phyloP scores from a whole-genome alignment of 1,140 invertebrate species.

The Drosophila murphyi region DNA sequence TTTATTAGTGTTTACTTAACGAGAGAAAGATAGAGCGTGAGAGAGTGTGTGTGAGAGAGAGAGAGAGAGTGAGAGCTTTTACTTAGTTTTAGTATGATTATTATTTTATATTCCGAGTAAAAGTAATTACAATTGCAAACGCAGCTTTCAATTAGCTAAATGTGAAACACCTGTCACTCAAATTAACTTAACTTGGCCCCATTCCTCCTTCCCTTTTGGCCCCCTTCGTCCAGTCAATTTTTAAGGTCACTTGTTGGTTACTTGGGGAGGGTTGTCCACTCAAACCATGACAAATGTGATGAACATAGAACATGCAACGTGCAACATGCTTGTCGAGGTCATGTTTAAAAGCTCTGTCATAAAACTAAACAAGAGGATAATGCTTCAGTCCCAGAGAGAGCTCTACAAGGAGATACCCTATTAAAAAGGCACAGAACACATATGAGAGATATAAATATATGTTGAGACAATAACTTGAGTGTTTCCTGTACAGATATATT shows the following conservation, averaged over 20 bases:
- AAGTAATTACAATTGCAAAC: conserved; percentile 65
- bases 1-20: conserved; percentile 32
- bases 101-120: conserved; percentile 31
- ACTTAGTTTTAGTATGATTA: conserved; percentile 47
- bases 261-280: not conserved
- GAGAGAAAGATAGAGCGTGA: no score
- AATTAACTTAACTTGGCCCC: not conserved
- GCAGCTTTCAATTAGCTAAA: conserved; percentile 48
- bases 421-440: no score
- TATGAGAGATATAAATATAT: no score
- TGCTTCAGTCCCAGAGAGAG: no score
- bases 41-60: no score
- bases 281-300: conserved; percentile 17
- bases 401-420: no score
- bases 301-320: conserved; percentile 37
- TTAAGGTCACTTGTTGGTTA: conserved; percentile 21
- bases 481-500: no score
- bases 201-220: not conserved
- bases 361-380: no score
- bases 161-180: conserved; percentile 19
- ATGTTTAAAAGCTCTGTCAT: not conserved
- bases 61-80: conserved; percentile 25
- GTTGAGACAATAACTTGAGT: no score
- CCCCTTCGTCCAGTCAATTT: not conserved
- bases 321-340: conserved; percentile 8